phyloP scores from a whole-genome alignment of 2,113 vertebrate genomes.

The Alosa alosa region DNA sequence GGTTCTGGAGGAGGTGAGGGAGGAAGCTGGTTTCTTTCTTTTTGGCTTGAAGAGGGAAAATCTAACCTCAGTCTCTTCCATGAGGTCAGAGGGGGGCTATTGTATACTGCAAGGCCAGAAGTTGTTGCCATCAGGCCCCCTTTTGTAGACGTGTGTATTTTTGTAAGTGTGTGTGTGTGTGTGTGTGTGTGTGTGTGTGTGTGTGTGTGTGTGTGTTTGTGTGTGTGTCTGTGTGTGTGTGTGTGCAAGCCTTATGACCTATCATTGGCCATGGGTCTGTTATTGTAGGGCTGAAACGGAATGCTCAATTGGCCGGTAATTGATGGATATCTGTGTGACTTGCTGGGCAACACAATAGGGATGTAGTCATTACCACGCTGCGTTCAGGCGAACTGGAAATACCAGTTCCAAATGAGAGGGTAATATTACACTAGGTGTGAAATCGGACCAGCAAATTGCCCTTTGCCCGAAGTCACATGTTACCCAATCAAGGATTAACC shows the following conservation, averaged over 20 bases:
- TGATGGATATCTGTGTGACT: conserved; percentile 62
- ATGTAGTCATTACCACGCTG: conserved; percentile 64
- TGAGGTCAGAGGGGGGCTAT: conserved; percentile 2
- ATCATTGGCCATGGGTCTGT: not conserved
- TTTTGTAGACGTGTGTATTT: not conserved
- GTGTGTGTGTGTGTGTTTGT: conserved; percentile 11
- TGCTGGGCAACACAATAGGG: conserved; percentile 59
- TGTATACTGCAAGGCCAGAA: conserved; percentile 7
- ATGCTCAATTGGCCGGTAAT: conserved; percentile 37
- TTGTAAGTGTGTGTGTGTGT: not conserved
- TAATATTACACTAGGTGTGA: conserved; percentile 57
- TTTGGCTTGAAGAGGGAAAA: not conserved
- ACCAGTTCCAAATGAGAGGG: conserved; percentile 61
- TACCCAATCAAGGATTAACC: conserved; percentile 1
- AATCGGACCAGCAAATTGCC: conserved; percentile 24
- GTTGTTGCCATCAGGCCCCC: not conserved
- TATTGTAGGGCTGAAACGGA: not conserved
- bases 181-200: conserved; percentile 3
- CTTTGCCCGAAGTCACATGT: not conserved
- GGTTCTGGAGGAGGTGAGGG: not conserved
- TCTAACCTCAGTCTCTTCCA: not conserved
- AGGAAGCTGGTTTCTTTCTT: not conserved
- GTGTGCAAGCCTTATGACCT: not conserved
- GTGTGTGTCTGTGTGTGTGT: conserved; percentile 15
- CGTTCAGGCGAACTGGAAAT: conserved; percentile 56